Percentiles rank a stretch among this genome's conserved stretches.
Evolutionary conservation across 2,797 vertebrate genomes (phyloP).

Genomic region (Falco concolor): DNA sequence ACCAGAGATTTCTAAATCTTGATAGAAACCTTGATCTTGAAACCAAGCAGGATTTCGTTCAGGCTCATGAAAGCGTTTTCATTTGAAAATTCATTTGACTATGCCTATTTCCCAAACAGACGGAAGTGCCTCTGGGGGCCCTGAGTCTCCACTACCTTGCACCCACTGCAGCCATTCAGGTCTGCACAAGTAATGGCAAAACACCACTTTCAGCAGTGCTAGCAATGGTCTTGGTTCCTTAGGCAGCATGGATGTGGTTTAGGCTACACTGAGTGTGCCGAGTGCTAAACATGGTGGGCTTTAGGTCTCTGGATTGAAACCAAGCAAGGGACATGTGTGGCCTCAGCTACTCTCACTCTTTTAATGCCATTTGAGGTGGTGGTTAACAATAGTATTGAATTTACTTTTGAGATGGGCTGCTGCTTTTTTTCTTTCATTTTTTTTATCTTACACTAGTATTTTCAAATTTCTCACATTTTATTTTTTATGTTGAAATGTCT

Average conservation of each 20-base stretch:
- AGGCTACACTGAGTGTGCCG: not conserved
- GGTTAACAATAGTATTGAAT: not conserved
- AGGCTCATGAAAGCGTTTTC: not conserved
- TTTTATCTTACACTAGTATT: not conserved
- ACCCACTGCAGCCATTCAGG: not conserved
- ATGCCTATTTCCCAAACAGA: not conserved
- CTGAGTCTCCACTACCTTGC: not conserved
- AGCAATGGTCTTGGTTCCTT: not conserved
- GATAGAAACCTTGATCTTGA: not conserved
- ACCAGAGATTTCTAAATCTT: not conserved
- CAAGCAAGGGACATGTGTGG: not conserved
- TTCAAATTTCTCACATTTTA: not conserved
- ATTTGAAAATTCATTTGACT: not conserved
- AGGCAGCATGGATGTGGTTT: not conserved
- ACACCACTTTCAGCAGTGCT: not conserved
- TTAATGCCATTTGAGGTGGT: not conserved
- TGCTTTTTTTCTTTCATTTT: not conserved
- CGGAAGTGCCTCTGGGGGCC: not conserved
- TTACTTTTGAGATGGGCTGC: not conserved
- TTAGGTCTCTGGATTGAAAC: not conserved
- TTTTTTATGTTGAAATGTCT: not conserved
- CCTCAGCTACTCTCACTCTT: not conserved
- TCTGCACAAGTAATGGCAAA: not conserved
- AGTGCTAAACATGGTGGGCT: not conserved
- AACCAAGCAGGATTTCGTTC: not conserved